phyloP scores from a whole-genome alignment of 2,113 vertebrate genomes.

The Bucco capensis region DNA sequence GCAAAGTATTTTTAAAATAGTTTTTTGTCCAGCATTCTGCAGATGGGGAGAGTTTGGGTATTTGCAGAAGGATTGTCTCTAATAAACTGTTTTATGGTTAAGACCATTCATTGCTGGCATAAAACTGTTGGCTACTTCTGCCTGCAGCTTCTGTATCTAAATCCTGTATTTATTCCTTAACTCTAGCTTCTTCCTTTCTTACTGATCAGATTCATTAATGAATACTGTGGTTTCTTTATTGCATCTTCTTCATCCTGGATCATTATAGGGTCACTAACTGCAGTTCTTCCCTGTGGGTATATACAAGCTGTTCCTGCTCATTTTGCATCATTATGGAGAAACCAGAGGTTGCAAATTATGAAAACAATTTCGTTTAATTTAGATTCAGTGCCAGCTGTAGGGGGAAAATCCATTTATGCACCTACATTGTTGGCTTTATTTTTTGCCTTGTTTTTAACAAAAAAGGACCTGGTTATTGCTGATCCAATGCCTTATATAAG shows the following conservation, averaged over 20 bases:
- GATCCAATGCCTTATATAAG: background rate
- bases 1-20: background rate
- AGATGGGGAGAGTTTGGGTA: background rate
- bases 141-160: background rate
- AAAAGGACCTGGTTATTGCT: background rate
- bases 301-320: constrained; percentile 24
- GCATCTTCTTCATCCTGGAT: constrained; percentile 31
- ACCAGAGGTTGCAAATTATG: constrained; percentile 29
- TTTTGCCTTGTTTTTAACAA: background rate
- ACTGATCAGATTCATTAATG: constrained; percentile 15
- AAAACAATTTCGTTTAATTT: constrained; percentile 37
- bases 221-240: constrained; percentile 23
- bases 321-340: constrained; percentile 53
- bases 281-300: constrained; percentile 37
- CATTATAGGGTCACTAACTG: constrained; percentile 38
- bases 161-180: background rate
- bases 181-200: constrained; percentile 4
- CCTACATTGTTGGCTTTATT: background rate
- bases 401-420: background rate
- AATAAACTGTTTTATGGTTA: background rate
- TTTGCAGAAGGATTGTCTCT: background rate
- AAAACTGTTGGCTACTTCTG: background rate
- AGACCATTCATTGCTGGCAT: background rate
- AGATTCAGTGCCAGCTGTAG: background rate
- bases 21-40: background rate